Evolutionary conservation across 2,113 vertebrate species (phyloP).

Genomic region (Balaeniceps rex): DNA sequence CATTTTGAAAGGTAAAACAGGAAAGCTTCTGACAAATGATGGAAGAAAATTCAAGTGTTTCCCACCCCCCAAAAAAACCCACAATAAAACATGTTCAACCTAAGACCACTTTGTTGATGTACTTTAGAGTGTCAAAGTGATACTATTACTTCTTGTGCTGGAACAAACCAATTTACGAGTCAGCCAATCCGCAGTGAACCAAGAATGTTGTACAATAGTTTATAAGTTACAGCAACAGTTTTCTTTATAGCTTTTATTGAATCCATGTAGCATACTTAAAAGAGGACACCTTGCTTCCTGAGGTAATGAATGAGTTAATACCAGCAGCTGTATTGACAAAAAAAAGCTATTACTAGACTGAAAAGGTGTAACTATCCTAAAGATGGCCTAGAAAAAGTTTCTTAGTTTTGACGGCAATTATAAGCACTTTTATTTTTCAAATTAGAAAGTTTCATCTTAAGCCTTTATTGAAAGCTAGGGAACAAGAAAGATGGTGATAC

Average conservation of each 20-base stretch:
- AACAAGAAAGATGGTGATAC: neutral
- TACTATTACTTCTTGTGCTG: neutral
- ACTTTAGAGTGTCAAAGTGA: neutral
- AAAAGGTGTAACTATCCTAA: neutral
- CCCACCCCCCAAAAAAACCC: neutral
- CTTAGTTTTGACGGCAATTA: neutral
- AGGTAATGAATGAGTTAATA: neutral
- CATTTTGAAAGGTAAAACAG: constrained; percentile 17
- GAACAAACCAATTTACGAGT: constrained; percentile 28
- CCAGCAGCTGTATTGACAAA: neutral
- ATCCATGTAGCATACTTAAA: neutral
- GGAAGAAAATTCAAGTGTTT: neutral
- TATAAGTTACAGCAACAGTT: constrained; percentile 17
- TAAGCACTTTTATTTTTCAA: neutral
- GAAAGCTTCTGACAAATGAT: constrained; percentile 30
- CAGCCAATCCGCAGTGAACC: neutral
- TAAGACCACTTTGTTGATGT: constrained; percentile 25
- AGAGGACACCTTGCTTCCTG: neutral
- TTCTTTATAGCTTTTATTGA: constrained; percentile 30
- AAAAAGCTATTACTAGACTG: neutral
- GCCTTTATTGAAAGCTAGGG: neutral
- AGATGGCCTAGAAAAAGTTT: accelerated
- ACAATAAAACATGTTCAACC: neutral
- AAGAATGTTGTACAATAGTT: neutral
- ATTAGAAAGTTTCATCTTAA: neutral